Evolutionary conservation across 2,113 vertebrate genomes (phyloP).

Genomic region (Pyrgilauda ruficollis): DNA sequence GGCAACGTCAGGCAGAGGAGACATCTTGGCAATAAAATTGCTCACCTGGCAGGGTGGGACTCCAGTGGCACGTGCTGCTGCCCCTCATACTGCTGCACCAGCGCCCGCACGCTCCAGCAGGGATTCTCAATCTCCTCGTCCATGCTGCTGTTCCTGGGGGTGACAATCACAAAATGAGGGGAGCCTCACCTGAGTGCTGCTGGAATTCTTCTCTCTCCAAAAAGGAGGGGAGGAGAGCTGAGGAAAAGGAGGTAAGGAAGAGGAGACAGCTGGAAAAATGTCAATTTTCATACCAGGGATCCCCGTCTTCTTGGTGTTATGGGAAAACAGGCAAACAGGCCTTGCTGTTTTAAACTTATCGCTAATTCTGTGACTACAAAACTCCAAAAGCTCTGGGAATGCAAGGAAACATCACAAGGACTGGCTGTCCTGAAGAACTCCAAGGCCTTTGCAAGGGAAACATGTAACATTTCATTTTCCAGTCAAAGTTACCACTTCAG

Average conservation of each 20-base stretch:
- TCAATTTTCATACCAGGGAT: background rate
- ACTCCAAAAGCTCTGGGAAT: background rate
- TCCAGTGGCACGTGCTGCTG: slow-evolving; percentile 71
- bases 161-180: background rate
- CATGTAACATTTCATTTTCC: background rate
- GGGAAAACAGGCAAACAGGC: background rate
- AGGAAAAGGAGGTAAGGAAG: background rate
- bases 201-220: background rate
- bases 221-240: background rate
- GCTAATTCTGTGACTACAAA: background rate
- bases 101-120: slow-evolving; percentile 86
- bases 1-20: background rate
- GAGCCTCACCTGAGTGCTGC: background rate
- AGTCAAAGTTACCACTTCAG: background rate
- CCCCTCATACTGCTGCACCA: slow-evolving; percentile 93
- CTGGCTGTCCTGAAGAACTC: background rate
- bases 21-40: background rate
- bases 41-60: slow-evolving; percentile 77
- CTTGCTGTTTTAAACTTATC: background rate
- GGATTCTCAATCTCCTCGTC: slow-evolving; percentile 84
- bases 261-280: background rate
- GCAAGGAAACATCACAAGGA: background rate
- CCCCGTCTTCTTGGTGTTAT: background rate
- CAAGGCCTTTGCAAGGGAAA: background rate
- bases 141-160: slow-evolving; percentile 72